These are phyloP conservation scores for Tribolium castaneum DNA, from an alignment of 1,140 invertebrate genomes.

Conservation along the genomic window DNA sequence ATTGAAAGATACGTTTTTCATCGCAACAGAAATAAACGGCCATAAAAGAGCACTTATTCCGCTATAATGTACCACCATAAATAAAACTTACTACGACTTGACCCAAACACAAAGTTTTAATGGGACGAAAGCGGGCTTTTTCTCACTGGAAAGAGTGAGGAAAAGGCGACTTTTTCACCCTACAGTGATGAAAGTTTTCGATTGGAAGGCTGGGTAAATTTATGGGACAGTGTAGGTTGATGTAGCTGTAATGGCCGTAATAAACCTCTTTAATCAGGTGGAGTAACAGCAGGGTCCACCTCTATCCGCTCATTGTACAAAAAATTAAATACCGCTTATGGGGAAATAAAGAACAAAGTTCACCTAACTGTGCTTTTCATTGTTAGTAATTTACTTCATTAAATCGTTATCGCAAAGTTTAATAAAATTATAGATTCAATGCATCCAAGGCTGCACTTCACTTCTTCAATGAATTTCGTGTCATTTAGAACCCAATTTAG, in stretches of 20 bases:
- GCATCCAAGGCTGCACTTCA: slow-evolving; percentile 14
- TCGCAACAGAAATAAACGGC: neutral
- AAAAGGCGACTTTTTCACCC: no score
- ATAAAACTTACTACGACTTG: no score
- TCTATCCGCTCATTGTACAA: neutral
- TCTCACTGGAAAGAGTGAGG: no score
- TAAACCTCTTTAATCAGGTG: neutral
- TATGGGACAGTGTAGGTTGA: neutral
- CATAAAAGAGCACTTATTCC: neutral
- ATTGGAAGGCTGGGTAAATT: neutral
- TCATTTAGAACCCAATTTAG: slow-evolving; percentile 7
- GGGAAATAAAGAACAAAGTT: slow-evolving; percentile 8
- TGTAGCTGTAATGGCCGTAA: neutral
- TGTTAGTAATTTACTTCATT: slow-evolving; percentile 14
- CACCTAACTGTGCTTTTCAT: slow-evolving; percentile 17
- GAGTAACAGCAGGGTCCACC: neutral
- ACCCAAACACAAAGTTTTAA: no score
- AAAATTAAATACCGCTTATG: slow-evolving; percentile 5
- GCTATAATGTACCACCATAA: neutral
- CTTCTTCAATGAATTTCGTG: slow-evolving; percentile 25
- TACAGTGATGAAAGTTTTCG: neutral
- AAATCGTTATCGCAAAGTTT: slow-evolving; percentile 5
- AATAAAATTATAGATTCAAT: slow-evolving; percentile 24
- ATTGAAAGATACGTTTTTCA: slow-evolving; percentile 14
- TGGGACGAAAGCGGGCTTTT: no score